Conservation (phyloP, 1,140 invertebrate genomes). For the Ips nitidus region DNA sequence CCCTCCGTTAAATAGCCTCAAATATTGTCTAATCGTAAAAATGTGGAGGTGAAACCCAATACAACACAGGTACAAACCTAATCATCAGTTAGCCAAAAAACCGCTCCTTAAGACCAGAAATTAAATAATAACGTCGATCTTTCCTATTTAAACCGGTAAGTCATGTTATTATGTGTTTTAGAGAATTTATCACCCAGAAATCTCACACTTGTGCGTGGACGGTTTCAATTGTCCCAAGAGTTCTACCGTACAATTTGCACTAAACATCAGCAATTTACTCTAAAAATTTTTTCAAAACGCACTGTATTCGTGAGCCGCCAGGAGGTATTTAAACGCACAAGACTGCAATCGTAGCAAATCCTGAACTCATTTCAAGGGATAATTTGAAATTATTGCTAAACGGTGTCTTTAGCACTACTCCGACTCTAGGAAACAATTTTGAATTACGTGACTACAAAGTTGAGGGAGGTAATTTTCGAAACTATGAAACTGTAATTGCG, state of each 20-base stretch:
- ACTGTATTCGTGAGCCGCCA: constrained; percentile 27
- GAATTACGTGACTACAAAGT: too few species aligned
- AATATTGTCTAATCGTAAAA: too few species aligned
- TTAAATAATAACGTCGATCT: too few species aligned
- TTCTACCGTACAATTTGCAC: constrained; percentile 24
- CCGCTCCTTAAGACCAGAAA: too few species aligned
- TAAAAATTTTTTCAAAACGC: constrained; percentile 8
- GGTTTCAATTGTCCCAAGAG: constrained; percentile 11
- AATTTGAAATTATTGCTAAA: constrained; percentile 10
- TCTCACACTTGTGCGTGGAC: constrained; percentile 12
- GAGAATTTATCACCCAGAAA: too few species aligned
- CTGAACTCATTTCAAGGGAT: neutral
- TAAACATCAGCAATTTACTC: constrained; percentile 19
- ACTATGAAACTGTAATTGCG: neutral
- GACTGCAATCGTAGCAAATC: constrained; percentile 11
- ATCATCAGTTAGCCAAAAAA: too few species aligned
- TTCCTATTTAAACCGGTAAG: too few species aligned
- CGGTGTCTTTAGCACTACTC: neutral
- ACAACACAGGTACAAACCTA: too few species aligned
- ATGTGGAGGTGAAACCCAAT: too few species aligned
- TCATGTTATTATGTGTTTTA: too few species aligned
- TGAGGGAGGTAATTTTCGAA: neutral
- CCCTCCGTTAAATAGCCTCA: too few species aligned
- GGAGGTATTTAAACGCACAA: constrained; percentile 16
- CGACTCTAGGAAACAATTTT: too few species aligned